Percentiles rank a stretch among this genome's conserved stretches.
Evolutionary conservation across 2,888 invertebrate species (phyloP).

Genomic region (Netelia virgata): DNA sequence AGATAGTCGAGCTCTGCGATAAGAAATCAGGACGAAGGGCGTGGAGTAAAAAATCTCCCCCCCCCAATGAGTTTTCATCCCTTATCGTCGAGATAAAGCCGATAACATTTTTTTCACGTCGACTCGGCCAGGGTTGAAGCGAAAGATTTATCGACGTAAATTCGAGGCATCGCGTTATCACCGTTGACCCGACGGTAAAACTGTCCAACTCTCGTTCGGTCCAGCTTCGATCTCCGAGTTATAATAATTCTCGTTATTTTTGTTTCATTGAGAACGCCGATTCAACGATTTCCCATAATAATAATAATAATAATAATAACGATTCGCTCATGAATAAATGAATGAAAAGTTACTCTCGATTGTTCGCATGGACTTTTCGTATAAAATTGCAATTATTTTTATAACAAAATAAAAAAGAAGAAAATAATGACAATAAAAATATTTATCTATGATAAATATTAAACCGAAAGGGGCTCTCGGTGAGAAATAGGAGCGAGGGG

Average conservation of each 20-base stretch:
- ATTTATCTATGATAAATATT: conserved; percentile 13
- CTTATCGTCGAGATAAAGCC: conserved; percentile 4
- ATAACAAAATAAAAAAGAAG: not conserved
- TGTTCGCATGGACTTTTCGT: not conserved
- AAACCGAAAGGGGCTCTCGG: conserved; percentile 20
- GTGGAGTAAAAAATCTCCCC: not conserved
- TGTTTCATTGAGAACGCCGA: not conserved
- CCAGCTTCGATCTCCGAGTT: not conserved
- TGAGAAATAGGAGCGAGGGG: conserved; percentile 1
- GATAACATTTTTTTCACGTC: conserved; percentile 2
- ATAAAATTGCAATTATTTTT: conserved; percentile 5
- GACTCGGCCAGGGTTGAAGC: not conserved
- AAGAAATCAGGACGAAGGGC: not conserved
- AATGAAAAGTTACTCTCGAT: conserved; percentile 23
- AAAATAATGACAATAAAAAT: not conserved
- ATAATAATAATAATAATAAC: not conserved
- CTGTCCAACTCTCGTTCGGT: not conserved
- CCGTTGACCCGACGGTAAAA: not conserved
- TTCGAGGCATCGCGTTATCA: conserved; percentile 13
- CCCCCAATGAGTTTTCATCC: not conserved
- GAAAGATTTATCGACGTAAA: conserved; percentile 9
- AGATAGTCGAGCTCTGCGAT: not conserved
- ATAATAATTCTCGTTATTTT: not conserved
- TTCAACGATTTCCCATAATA: conserved; percentile 7
- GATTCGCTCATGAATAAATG: not conserved